These are phyloP conservation scores for Gallinago stenura DNA, from an alignment of 2,797 vertebrate species.

Conservation along the genomic window DNA sequence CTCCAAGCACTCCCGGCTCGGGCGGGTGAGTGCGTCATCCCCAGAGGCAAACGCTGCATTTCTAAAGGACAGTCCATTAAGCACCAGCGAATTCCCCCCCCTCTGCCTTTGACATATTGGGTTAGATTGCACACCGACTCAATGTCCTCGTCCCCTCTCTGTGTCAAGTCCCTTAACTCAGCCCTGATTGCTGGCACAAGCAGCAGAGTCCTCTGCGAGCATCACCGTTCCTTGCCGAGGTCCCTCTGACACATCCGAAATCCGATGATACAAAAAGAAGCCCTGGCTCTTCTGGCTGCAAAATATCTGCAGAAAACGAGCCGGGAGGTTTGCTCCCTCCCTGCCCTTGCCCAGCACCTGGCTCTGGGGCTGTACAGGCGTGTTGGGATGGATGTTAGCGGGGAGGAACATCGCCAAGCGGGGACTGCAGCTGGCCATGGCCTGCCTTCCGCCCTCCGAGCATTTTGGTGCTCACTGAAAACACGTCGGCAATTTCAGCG, in stretches of 20 bases:
- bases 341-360: rapidly evolving
- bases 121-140: background rate
- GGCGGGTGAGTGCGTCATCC: background rate
- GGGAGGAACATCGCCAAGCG: rapidly evolving
- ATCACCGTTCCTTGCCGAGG: background rate
- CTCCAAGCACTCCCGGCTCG: constrained; percentile 3
- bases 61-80: constrained; percentile 39
- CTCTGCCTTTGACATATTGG: background rate
- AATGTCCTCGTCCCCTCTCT: background rate
- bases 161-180: background rate
- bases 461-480: rapidly evolving
- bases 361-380: background rate
- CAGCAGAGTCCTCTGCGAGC: background rate
- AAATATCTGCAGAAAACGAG: background rate
- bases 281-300: background rate
- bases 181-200: background rate
- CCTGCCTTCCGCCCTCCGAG: background rate
- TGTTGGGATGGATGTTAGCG: rapidly evolving
- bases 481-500: background rate
- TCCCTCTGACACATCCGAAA: background rate
- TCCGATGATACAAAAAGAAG: background rate
- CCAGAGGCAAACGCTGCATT: background rate
- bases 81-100: background rate
- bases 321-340: background rate
- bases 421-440: rapidly evolving